Percentiles rank a stretch among this genome's conserved stretches.
Evolutionary conservation across 2,113 vertebrate species (phyloP).

Genomic region (Nibea coibor): DNA sequence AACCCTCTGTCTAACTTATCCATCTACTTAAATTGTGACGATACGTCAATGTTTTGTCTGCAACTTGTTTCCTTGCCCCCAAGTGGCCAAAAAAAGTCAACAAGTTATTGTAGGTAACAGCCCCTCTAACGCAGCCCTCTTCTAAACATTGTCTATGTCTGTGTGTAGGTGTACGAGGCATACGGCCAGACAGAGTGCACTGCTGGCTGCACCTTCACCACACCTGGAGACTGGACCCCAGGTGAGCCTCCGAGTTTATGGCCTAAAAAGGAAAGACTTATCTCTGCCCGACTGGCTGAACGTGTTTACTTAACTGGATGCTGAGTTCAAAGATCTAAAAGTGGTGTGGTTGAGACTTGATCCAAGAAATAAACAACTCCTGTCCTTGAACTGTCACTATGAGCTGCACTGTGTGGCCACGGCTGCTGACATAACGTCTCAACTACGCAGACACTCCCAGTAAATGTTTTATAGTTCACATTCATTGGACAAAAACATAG

Average conservation of each 20-base stretch:
- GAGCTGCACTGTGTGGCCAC: background rate
- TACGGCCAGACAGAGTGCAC: conserved; percentile 99
- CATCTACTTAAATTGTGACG: no score
- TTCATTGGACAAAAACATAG: no score
- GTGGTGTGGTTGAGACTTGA: background rate
- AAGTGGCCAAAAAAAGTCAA: no score
- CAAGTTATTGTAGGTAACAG: no score
- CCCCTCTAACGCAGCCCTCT: background rate
- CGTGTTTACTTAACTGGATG: background rate
- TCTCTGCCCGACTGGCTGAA: background rate
- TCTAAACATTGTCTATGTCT: conserved; percentile 1
- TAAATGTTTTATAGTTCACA: background rate
- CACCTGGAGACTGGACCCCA: conserved; percentile 98
- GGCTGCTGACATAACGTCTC: background rate
- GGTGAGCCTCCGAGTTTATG: conserved; percentile 78
- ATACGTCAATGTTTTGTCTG: no score
- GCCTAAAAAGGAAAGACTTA: background rate
- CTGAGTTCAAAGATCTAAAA: conserved; percentile 28
- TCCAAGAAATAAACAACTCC: background rate
- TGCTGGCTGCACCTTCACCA: conserved; percentile 97
- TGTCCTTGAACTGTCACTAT: background rate
- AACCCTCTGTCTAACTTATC: no score
- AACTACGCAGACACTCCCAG: background rate
- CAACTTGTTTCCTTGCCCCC: no score
- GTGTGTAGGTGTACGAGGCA: conserved; percentile 93